Base-by-base conservation (phyloP, 1,140 invertebrate genomes). In the Eciton burchellii region DNA sequence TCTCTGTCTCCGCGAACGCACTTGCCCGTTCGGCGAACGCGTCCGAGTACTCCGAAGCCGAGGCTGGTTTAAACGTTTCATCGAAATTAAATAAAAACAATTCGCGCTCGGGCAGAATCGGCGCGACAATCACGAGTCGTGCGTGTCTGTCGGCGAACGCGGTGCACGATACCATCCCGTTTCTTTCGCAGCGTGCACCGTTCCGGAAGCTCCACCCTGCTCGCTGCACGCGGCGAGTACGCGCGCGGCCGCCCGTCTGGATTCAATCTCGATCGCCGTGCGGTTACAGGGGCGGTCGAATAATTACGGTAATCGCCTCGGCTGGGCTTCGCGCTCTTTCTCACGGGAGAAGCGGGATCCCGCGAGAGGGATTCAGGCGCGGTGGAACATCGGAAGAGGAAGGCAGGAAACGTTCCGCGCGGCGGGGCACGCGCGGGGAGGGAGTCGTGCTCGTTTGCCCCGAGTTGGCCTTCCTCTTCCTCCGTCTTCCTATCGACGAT, bases 271-370 rank as follows among this genome's bases (percentile, higher is more conserved):
- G 74, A 79, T 79, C 62, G 35, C 45, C 16, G 74, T 79, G 74
- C 60, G 74, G 74, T 79, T 79, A 65, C 74, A 68, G 63, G 74
- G 63, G 12, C 74, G 74, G 47, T 70, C 54, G 52, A 56, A 52
- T 73, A 87, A 83, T 83, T 72, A 84, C 76, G 47, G 83, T 88
- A 85, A 86, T 86, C 70, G 74, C 60, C 4, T n/a, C n/a, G n/a
- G n/a, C n/a, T n/a, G n/a, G n/a, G 79, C 59, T 49, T 77, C 54
- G 71, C 57, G 41, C 47, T 77, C 45, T 87, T 74, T 73, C 59
- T 82, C 54, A 68, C 72, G 79, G 14, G 9, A 19, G 54, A n/a
- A 54, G 49, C 14, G 43, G 35, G 63, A 45, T 43, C 62, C 26
- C 35, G 74, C 59, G 54, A 77, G 35, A 35, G 35, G 35, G 35